Percentiles rank a stretch among this genome's conserved stretches.
phyloP scores from a whole-genome alignment of 2,797 vertebrate genomes.

The Netta rufina region DNA sequence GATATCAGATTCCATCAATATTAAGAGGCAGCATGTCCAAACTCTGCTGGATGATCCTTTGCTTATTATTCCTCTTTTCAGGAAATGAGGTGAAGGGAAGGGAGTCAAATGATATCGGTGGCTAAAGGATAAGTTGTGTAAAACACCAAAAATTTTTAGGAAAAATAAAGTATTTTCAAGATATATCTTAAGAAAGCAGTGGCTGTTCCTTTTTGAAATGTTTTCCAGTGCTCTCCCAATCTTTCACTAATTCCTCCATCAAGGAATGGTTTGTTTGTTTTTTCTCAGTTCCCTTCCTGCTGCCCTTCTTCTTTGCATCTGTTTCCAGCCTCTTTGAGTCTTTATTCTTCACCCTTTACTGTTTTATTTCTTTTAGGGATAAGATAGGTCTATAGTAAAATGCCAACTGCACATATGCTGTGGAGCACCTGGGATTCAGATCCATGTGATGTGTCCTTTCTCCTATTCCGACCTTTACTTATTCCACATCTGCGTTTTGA shows the following conservation, averaged over 20 bases:
- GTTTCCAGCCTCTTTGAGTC: neutral
- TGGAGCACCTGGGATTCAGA: neutral
- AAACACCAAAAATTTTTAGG: neutral
- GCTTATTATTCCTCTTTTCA: neutral
- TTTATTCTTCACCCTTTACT: neutral
- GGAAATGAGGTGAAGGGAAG: neutral
- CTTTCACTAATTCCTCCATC: neutral
- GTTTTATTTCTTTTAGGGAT: neutral
- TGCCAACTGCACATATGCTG: fast-evolving
- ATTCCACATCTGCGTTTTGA: neutral
- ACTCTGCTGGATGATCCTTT: neutral
- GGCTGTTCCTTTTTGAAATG: neutral
- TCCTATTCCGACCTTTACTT: neutral
- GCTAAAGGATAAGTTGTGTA: neutral
- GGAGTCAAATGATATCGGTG: neutral
- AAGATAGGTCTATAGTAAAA: neutral
- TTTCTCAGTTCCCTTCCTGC: neutral
- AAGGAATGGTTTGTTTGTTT: neutral
- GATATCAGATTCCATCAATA: neutral
- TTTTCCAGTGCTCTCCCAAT: neutral
- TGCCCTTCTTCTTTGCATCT: neutral
- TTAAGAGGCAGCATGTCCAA: neutral
- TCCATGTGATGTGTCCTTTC: neutral
- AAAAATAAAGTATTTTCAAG: neutral
- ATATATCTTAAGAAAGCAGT: neutral